These are phyloP conservation scores for Macroteleia sp. DNA, from an alignment of 2,888 invertebrate genomes.

Conservation along the genomic window DNA sequence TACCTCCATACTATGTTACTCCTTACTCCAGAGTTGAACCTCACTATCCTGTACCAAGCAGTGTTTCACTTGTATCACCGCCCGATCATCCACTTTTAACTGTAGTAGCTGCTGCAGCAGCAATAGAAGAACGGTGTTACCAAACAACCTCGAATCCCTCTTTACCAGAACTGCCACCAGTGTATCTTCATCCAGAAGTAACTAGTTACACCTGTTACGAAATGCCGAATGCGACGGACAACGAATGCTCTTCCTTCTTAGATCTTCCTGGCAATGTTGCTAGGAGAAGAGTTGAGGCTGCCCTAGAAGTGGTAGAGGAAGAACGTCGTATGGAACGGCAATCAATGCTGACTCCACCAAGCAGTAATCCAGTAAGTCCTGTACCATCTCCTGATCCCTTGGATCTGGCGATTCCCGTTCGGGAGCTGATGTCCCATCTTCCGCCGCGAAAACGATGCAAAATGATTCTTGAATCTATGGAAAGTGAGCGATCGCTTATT, in stretches of 20 bases:
- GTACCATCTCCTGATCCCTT: conserved; percentile 86
- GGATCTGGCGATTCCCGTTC: conserved; percentile 83
- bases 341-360: conserved; percentile 86
- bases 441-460: conserved; percentile 92
- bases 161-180: conserved; percentile 74
- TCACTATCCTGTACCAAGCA: conserved; percentile 63
- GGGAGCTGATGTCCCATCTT: conserved; percentile 41
- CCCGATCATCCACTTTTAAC: conserved; percentile 75
- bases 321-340: conserved; percentile 76
- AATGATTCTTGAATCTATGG: conserved; percentile 90
- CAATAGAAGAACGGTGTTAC: conserved; percentile 74
- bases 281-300: conserved; percentile 87
- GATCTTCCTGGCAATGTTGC: conserved; percentile 85
- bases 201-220: conserved; percentile 53
- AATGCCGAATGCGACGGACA: conserved; percentile 52
- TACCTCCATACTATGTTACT: conserved; percentile 78
- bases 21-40: conserved; percentile 75
- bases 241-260: conserved; percentile 73
- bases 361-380: conserved; percentile 86
- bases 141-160: conserved; percentile 64
- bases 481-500: conserved; percentile 79
- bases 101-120: conserved; percentile 84
- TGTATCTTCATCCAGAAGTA: conserved; percentile 72
- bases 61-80: conserved; percentile 64
- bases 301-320: conserved; percentile 85